Conservation (phyloP, 2,797 vertebrate species). For the Gambusia yucatana region DNA sequence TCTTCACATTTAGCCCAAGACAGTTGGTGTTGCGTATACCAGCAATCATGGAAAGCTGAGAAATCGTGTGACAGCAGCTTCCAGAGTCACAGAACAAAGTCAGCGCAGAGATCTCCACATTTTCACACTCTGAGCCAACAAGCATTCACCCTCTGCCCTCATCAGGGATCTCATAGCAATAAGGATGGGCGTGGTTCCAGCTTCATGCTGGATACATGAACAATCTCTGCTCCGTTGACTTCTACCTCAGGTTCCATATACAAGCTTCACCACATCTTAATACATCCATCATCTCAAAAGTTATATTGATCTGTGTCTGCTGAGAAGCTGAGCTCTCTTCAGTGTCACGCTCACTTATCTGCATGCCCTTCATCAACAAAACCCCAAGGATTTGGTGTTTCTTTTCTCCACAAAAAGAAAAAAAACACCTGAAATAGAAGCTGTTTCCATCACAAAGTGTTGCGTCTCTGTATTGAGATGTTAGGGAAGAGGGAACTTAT, state of each 20-base stretch:
- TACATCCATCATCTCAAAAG: constrained; percentile 18
- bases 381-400: neutral
- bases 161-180: constrained; percentile 43
- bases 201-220: neutral
- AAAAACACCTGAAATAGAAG: constrained; percentile 1
- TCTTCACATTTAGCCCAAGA: neutral
- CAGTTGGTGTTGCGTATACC: neutral
- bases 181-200: constrained; percentile 67
- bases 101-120: neutral
- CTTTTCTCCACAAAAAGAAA: neutral
- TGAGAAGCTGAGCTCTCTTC: constrained; percentile 25
- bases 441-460: constrained; percentile 10
- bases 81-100: neutral
- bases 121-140: neutral
- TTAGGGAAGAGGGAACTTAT: constrained; percentile 39
- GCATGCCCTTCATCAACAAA: constrained; percentile 2
- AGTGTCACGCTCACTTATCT: constrained; percentile 7
- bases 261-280: constrained; percentile 1
- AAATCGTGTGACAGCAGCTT: neutral
- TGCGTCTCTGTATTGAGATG: constrained; percentile 15
- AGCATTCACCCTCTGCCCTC: neutral
- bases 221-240: neutral
- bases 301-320: constrained; percentile 10
- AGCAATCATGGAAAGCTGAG: neutral
- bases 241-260: neutral